A percentile compares a stretch with the other conserved stretches of the same genome.
Evolutionary conservation across 2,797 vertebrate species (phyloP).

Genomic region (Diglossa cyanea): DNA sequence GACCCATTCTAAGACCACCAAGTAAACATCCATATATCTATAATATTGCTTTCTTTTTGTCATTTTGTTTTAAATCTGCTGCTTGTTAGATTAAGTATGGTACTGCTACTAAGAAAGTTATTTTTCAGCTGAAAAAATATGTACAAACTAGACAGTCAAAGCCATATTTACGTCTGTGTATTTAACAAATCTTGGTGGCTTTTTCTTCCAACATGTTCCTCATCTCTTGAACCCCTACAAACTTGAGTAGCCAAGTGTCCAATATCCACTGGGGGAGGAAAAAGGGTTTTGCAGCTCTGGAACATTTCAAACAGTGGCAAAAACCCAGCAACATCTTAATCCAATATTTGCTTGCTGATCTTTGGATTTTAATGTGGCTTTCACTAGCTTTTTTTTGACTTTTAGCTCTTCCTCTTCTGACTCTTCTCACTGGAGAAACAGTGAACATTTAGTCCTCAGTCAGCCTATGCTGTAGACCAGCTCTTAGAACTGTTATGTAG

Average conservation of each 20-base stretch:
- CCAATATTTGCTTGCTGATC: neutral
- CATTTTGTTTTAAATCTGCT: neutral
- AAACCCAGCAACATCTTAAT: rapidly evolving
- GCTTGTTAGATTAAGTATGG: neutral
- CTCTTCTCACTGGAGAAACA: neutral
- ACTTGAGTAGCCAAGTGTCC: neutral
- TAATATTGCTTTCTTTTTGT: neutral
- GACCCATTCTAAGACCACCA: neutral
- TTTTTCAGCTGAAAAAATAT: neutral
- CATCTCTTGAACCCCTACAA: neutral
- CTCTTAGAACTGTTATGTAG: neutral
- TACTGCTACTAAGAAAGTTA: neutral
- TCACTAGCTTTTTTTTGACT: neutral
- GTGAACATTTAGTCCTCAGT: neutral
- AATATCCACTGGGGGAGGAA: rapidly evolving
- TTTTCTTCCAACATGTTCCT: neutral
- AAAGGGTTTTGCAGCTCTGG: neutral
- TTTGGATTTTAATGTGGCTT: neutral
- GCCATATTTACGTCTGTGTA: neutral
- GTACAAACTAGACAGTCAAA: neutral
- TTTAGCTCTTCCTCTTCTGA: neutral
- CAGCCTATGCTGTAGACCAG: neutral
- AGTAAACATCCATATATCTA: neutral
- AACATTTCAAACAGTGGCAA: neutral
- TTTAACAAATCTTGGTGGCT: neutral